These are phyloP conservation scores for Coleophora deauratella DNA, from an alignment of 2,888 invertebrate genomes.

Conservation along the genomic window DNA sequence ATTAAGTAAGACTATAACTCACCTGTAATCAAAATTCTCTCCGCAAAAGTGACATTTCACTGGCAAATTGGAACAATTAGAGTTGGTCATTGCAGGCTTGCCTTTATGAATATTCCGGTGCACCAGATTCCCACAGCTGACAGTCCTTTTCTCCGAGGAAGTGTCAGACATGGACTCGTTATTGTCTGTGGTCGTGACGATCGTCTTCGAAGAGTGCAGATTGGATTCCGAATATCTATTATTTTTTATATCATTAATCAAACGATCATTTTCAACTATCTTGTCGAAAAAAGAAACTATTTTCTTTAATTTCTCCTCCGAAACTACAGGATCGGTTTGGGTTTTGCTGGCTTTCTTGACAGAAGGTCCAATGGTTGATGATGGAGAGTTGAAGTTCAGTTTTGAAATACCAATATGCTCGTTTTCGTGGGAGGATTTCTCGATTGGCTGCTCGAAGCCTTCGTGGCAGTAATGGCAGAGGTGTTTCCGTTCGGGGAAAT, in stretches of 20 bases:
- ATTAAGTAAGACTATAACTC: slow-evolving; percentile 6
- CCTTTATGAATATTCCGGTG: slow-evolving; percentile 16
- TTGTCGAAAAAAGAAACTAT: slow-evolving; percentile 62
- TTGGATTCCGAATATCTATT: slow-evolving; percentile 34
- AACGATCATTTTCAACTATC: slow-evolving; percentile 37
- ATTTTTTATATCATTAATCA: slow-evolving; percentile 35
- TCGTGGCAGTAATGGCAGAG: slow-evolving; percentile 61
- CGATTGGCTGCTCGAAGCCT: slow-evolving; percentile 43
- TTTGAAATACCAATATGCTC: slow-evolving; percentile 53
- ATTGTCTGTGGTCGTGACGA: slow-evolving; percentile 11
- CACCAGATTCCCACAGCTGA: slow-evolving; percentile 32
- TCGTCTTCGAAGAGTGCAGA: slow-evolving; percentile 16
- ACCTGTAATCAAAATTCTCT: slow-evolving; percentile 44
- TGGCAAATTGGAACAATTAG: slow-evolving; percentile 18
- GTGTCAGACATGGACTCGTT: slow-evolving; percentile 6
- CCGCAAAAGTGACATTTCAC: slow-evolving; percentile 43
- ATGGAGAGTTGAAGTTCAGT: slow-evolving; percentile 18
- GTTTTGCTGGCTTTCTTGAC: slow-evolving; percentile 36
- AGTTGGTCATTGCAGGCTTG: slow-evolving; percentile 18
- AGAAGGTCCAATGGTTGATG: slow-evolving; percentile 18
- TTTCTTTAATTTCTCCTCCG: slow-evolving; percentile 56
- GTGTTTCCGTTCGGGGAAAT: slow-evolving; percentile 44
- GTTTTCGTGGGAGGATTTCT: slow-evolving; percentile 47
- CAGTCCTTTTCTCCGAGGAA: slow-evolving; percentile 28
- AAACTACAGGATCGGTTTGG: slow-evolving; percentile 47